Evolutionary conservation across 2,113 vertebrate species (phyloP), one percentile per base, ranked within the genome.

Genomic region (Malurus melanocephalus): DNA sequence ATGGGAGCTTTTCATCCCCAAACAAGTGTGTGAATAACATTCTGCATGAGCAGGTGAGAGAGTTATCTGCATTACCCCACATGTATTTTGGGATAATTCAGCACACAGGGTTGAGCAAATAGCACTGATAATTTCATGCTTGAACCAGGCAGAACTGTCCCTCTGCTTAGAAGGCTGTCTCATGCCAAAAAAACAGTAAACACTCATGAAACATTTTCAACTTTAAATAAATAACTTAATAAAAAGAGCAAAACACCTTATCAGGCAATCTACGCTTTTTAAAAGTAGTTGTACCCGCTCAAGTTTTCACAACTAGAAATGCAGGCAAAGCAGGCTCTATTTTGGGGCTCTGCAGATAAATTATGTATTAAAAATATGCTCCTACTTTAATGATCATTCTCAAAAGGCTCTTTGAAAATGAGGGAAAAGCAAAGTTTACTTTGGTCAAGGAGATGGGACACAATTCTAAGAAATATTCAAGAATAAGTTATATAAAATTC

Each of bases 381-480:
- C 76, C 87, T 85, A 91, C 64, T 90, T 78, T 84, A 80, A 90
- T 81, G 82, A 88, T 91, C 78, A 83, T 89, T 95, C 93, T 94
- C 59, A 79, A 92, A 89, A 92, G 74, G 23, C 73, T 85, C 40
- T 61, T 61, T 64, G 73, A 52, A 88, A 32, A 51, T 21, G 81
- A 93, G 89, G 61, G 19, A 91, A 93, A 93, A 91, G 30, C 48
- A 71, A 94, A 86, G 65, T 94, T 95, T 81, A 67, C 59, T 35
- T 60, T 76, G 86, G 87, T 95, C 92, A 95, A 91, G 80, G 61
- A 75, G 53, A 80, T 0, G 2, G 80, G 81, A 77, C 49, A 76
- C 46, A 93, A 95, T 48, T 62, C 60, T 84, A 83, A 90, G 66
- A 91, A 81, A 88, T 77, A 68, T 33, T 74, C n/a, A 76, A 88